Percentiles rank a stretch among this genome's conserved stretches.
phyloP scores from a whole-genome alignment of 1,140 invertebrate species.

The Drosophila sp. region DNA sequence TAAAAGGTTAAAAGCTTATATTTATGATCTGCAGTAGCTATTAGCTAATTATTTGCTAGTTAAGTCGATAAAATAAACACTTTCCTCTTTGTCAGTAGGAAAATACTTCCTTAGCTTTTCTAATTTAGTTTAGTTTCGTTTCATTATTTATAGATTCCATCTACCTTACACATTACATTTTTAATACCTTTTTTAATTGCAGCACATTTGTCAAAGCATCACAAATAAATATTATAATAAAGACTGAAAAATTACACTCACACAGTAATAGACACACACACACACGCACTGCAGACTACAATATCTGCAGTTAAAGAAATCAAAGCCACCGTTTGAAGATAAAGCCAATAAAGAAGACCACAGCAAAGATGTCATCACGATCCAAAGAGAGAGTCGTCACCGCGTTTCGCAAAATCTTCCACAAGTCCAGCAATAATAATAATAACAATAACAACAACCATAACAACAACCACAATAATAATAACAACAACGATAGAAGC shows the following conservation, averaged over 20 bases:
- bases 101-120: no score
- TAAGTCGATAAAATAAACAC: no score
- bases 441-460: constrained; percentile 61
- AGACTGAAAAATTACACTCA: constrained; percentile 50
- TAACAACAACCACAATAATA: constrained; percentile 84
- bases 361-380: constrained; percentile 88
- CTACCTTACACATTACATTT: not conserved
- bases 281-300: constrained; percentile 28
- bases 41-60: no score
- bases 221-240: constrained; percentile 43
- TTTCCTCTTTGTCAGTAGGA: no score
- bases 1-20: constrained; percentile 4
- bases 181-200: constrained; percentile 2
- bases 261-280: not conserved
- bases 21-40: not conserved
- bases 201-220: constrained; percentile 22
- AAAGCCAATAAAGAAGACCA: constrained; percentile 3
- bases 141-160: not conserved
- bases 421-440: constrained; percentile 87
- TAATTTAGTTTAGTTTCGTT: no score
- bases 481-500: constrained; percentile 81
- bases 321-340: not conserved
- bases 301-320: constrained; percentile 2
- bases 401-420: constrained; percentile 90
- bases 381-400: constrained; percentile 90